Conservation (phyloP, 2,113 vertebrate genomes). For the Hypocryptadius cinnamomeus region DNA sequence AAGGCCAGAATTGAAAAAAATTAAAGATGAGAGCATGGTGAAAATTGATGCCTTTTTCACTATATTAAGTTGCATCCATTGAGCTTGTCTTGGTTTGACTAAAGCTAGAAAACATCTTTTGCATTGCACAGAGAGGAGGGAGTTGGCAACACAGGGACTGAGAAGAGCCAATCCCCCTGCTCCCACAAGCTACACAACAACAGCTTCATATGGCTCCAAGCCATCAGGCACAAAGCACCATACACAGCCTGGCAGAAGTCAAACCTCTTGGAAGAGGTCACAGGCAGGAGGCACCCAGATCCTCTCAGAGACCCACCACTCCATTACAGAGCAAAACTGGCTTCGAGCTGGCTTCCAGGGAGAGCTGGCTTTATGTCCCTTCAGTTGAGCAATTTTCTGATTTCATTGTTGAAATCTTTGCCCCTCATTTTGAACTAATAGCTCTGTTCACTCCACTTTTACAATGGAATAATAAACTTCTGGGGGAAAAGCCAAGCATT, state of each 20-base stretch:
- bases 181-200: background rate
- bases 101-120: background rate
- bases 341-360: constrained; percentile 27
- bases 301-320: background rate
- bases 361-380: background rate
- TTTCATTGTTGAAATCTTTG: background rate
- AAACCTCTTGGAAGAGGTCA: background rate
- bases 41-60: background rate
- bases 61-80: background rate
- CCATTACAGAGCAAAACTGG: background rate
- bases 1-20: background rate
- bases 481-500: background rate
- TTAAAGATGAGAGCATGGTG: background rate
- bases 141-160: background rate
- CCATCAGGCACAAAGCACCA: background rate
- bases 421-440: background rate
- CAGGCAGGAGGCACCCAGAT: background rate
- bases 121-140: background rate
- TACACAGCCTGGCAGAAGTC: background rate
- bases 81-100: background rate
- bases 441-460: background rate
- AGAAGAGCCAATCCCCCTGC: background rate
- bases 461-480: constrained; percentile 20
- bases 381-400: constrained; percentile 10
- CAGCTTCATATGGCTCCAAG: background rate